phyloP scores from a whole-genome alignment of 2,797 vertebrate species.

The Eurystomus glaucurus region DNA sequence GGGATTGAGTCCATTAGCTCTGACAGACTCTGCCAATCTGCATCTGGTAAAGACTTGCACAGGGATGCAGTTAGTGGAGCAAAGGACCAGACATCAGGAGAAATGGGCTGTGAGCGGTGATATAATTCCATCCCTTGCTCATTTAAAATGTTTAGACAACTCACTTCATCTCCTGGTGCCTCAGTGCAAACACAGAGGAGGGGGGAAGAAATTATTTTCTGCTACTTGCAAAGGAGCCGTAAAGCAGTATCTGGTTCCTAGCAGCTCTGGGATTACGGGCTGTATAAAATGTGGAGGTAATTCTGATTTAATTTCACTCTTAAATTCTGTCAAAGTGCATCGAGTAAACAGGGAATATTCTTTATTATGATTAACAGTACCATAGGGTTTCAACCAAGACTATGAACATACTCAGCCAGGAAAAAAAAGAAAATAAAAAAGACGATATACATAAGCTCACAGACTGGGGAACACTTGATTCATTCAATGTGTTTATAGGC shows the following conservation, averaged over 20 bases:
- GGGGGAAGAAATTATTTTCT: not conserved
- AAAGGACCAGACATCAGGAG: not conserved
- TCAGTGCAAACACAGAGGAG: not conserved
- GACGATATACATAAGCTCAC: accelerated
- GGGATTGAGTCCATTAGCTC: not conserved
- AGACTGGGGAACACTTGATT: not conserved
- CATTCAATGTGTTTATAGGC: not conserved
- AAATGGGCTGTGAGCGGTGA: not conserved
- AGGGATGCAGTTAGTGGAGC: not conserved
- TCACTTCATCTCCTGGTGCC: not conserved
- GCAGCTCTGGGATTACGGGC: not conserved
- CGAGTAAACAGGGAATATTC: conserved; percentile 22
- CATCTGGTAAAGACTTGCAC: not conserved
- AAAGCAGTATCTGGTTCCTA: not conserved
- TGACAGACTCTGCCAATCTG: not conserved
- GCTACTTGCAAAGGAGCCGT: not conserved
- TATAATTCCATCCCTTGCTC: not conserved
- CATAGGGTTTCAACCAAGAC: not conserved
- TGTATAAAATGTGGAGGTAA: conserved; percentile 23
- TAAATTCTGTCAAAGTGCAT: conserved; percentile 34
- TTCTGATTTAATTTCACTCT: conserved; percentile 50
- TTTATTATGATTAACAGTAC: conserved; percentile 47
- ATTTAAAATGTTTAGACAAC: not conserved
- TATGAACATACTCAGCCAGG: not conserved
- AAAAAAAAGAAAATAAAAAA: not conserved